Conservation (phyloP, 1,140 invertebrate species). For the Schlechtendalia chinensis region DNA sequence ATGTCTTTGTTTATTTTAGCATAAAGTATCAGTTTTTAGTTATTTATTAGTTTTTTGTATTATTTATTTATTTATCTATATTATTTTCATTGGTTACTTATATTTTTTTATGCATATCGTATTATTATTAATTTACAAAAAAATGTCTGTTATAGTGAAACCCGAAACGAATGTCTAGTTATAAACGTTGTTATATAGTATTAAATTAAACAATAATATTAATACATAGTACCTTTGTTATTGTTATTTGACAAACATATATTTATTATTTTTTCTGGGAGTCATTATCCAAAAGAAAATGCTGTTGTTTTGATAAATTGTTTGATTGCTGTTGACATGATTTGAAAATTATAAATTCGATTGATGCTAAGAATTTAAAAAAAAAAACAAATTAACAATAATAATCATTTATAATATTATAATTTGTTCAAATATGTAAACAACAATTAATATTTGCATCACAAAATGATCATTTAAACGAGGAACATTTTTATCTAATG, state of each 20-base stretch:
- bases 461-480: slow-evolving; percentile 45
- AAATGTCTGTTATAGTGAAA: not conserved
- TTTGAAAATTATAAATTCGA: too few species aligned
- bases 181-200: slow-evolving; percentile 38
- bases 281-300: not conserved
- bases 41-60: slow-evolving; percentile 20
- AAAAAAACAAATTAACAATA: slow-evolving; percentile 6
- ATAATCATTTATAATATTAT: slow-evolving; percentile 13
- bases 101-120: not conserved
- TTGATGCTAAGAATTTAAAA: not conserved
- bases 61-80: slow-evolving; percentile 15
- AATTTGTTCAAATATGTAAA: slow-evolving; percentile 44
- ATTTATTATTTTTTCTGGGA: not conserved
- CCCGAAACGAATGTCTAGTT: not conserved
- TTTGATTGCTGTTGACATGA: too few species aligned
- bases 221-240: not conserved
- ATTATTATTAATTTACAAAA: slow-evolving; percentile 10
- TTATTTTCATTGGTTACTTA: slow-evolving; percentile 26
- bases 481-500: slow-evolving; percentile 44
- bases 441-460: slow-evolving; percentile 39
- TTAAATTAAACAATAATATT: slow-evolving; percentile 27
- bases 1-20: not conserved
- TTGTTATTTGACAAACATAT: not conserved
- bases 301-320: not conserved
- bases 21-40: slow-evolving; percentile 24